These are phyloP conservation scores for Dryadula phaetusa DNA, from an alignment of 2,888 invertebrate species.

Conservation along the genomic window DNA sequence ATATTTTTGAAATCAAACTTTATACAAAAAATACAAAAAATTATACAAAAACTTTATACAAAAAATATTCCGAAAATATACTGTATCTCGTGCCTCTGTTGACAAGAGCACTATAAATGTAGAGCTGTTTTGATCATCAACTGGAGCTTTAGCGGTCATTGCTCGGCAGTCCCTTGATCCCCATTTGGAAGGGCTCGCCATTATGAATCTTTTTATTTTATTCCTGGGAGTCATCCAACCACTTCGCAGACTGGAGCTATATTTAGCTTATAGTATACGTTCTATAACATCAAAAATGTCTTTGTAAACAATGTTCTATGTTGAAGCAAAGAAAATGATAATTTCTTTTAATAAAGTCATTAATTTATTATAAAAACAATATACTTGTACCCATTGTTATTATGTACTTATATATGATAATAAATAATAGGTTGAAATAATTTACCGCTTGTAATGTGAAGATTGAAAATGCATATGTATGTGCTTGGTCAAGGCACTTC, in stretches of 20 bases:
- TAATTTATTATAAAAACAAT: too few species aligned
- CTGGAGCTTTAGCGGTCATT: conserved; percentile 40
- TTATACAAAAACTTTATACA: too few species aligned
- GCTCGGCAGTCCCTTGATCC: conserved; percentile 34
- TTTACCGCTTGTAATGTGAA: too few species aligned
- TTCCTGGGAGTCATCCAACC: conserved; percentile 63
- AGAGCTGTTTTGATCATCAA: conserved; percentile 29
- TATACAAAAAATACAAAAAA: too few species aligned
- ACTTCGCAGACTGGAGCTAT: conserved; percentile 57
- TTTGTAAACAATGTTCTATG: conserved; percentile 14
- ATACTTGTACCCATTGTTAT: too few species aligned
- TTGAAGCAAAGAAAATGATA: neutral
- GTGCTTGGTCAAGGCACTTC: too few species aligned
- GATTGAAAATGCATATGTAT: too few species aligned
- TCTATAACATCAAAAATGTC: conserved; percentile 11
- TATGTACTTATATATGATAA: neutral
- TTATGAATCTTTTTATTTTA: conserved; percentile 45
- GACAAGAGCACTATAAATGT: conserved; percentile 4
- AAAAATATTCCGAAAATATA: neutral
- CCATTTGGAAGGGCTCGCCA: conserved; percentile 55
- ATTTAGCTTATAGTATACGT: conserved; percentile 49
- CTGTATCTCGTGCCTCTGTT: neutral
- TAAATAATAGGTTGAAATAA: too few species aligned
- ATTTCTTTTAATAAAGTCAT: neutral
- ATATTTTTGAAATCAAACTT: too few species aligned